Conservation (phyloP, 1,140 invertebrate species). For the Zaprionus tsacasi region DNA sequence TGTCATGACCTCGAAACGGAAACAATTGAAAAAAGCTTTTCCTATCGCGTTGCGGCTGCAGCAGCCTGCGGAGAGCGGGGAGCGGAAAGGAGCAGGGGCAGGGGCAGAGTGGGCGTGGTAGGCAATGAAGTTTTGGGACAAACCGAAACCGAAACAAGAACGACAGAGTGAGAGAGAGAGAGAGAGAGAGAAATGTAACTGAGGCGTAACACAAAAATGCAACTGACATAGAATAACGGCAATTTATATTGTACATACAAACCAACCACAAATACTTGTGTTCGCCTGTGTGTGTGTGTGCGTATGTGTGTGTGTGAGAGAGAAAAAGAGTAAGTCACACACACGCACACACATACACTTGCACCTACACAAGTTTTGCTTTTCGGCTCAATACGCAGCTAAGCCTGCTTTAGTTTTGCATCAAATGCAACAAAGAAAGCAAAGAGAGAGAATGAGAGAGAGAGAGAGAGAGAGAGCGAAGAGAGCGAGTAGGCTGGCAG, state of each 20-base stretch:
- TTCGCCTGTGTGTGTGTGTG: neutral
- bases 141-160: constrained; percentile 2
- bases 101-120: neutral
- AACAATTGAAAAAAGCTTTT: constrained; percentile 82
- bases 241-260: constrained; percentile 58
- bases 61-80: neutral
- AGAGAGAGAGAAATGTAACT: constrained; percentile 50
- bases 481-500: neutral
- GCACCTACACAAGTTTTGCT: constrained; percentile 2
- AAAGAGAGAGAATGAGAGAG: neutral
- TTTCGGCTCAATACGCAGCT: constrained; percentile 1
- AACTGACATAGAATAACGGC: constrained; percentile 79
- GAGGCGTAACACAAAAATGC: constrained; percentile 69
- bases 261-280: constrained; percentile 1
- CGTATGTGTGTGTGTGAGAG: neutral
- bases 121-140: constrained; percentile 25
- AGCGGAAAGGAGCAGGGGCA: neutral
- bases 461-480: neutral
- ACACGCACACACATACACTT: constrained; percentile 1
- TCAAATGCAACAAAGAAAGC: neutral
- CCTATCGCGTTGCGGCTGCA: constrained; percentile 65
- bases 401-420: neutral
- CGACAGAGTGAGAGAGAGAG: neutral
- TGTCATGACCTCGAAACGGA: constrained; percentile 81
- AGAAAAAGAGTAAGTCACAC: neutral